Percentiles rank a stretch among this genome's conserved stretches.
phyloP scores from a whole-genome alignment of 2,797 vertebrate genomes.

The Muscicapa comitata region DNA sequence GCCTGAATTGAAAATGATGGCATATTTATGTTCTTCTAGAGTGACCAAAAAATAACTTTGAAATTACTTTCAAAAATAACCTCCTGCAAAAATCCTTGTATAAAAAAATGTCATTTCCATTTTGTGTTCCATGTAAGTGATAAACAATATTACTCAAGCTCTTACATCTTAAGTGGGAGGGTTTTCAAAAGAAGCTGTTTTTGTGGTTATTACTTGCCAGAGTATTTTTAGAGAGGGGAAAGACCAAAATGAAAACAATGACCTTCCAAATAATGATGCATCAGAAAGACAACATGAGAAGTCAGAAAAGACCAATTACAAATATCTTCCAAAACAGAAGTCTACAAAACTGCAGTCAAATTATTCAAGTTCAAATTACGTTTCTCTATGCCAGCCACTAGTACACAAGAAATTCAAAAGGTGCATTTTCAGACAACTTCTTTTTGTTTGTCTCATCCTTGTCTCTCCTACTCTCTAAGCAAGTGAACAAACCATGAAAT shows the following conservation, averaged over 20 bases:
- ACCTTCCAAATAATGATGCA: not conserved
- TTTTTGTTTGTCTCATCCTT: constrained; percentile 3
- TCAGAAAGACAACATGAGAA: not conserved
- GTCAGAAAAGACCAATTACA: not conserved
- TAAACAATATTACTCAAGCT: not conserved
- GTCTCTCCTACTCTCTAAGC: not conserved
- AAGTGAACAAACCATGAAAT: constrained; percentile 64
- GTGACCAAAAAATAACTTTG: not conserved
- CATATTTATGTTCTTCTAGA: not conserved
- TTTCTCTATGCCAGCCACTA: not conserved
- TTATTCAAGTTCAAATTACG: not conserved
- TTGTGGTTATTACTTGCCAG: not conserved
- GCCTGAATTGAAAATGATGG: not conserved
- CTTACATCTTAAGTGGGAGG: not conserved
- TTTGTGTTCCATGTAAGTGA: not conserved
- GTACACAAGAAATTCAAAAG: not conserved
- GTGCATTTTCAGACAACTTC: not conserved
- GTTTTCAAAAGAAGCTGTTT: not conserved
- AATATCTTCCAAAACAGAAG: not conserved
- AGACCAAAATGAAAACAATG: not conserved
- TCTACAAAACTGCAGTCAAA: not conserved
- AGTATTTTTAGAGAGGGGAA: not conserved
- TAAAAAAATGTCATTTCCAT: not conserved
- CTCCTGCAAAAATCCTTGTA: not conserved
- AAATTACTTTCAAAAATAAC: not conserved